Conservation (phyloP, 2,113 vertebrate species). For the Peromyscus californicus region DNA sequence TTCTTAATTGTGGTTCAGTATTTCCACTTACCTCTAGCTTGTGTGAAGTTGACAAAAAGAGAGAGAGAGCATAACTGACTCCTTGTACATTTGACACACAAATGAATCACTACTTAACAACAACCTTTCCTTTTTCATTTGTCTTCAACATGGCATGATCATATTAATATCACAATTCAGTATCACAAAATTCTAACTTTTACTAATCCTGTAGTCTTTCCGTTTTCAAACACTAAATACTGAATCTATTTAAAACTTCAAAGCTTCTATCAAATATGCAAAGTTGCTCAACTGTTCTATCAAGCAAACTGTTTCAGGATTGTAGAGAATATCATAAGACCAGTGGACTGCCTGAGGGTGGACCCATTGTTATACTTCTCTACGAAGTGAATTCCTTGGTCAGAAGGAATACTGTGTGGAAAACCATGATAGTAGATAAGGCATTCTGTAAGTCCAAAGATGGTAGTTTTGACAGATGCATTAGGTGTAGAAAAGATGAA, state of each 20-base stretch:
- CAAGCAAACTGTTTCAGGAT: not conserved
- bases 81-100: not conserved
- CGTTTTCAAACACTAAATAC: not conserved
- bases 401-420: not conserved
- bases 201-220: not conserved
- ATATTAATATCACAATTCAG: not conserved
- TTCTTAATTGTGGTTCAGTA: not conserved
- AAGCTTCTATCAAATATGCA: not conserved
- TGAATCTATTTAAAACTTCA: not conserved
- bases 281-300: not conserved
- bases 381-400: not conserved
- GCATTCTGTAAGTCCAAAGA: not conserved
- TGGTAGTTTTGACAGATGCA: not conserved
- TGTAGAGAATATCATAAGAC: not conserved
- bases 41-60: too few relatives aligned
- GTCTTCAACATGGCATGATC: not conserved
- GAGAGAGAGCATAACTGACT: not conserved
- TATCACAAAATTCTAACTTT: not conserved
- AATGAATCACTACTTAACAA: not conserved
- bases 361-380: not conserved
- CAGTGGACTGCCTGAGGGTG: not conserved
- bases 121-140: not conserved
- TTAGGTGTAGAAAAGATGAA: not conserved
- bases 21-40: too few relatives aligned
- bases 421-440: not conserved